Evolutionary conservation across 1,140 invertebrate genomes (phyloP).

Genomic region (Hylaeus anthracinus): DNA sequence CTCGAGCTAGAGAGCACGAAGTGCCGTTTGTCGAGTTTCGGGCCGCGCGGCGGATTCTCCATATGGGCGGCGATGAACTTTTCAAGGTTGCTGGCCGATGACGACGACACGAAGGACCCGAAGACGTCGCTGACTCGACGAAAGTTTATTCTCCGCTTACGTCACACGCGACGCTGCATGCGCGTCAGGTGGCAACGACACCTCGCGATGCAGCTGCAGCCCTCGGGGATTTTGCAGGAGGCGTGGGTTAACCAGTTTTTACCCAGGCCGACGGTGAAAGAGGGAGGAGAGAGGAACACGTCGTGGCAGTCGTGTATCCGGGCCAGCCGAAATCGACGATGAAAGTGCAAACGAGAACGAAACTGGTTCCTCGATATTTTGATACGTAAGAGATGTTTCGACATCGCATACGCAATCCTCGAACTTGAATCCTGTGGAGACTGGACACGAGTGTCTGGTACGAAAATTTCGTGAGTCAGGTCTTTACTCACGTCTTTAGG

Average conservation of each 20-base stretch:
- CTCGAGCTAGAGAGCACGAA: too few species aligned
- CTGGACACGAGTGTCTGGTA: too few species aligned
- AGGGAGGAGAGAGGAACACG: neutral
- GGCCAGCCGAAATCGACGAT: slow-evolving; percentile 43
- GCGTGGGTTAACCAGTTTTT: slow-evolving; percentile 65
- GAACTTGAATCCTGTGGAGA: slow-evolving; percentile 11
- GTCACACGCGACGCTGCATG: slow-evolving; percentile 41
- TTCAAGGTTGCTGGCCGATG: slow-evolving; percentile 45
- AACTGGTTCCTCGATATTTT: slow-evolving; percentile 41
- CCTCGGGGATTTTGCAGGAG: slow-evolving; percentile 44
- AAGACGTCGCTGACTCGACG: slow-evolving; percentile 44
- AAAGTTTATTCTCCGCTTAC: slow-evolving; percentile 52
- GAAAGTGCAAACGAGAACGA: slow-evolving; percentile 52
- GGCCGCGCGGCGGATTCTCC: slow-evolving; percentile 2
- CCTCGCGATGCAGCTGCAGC: slow-evolving; percentile 50
- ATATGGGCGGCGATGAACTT: slow-evolving; percentile 44
- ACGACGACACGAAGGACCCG: slow-evolving; percentile 33
- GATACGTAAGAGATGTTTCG: slow-evolving; percentile 36
- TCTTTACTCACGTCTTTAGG: too few species aligned
- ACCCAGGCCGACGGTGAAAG: neutral
- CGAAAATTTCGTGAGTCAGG: neutral
- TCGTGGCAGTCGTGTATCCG: slow-evolving; percentile 17
- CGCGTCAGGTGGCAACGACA: slow-evolving; percentile 60
- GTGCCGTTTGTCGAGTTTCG: slow-evolving; percentile 17
- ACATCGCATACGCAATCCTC: slow-evolving; percentile 21